Evolutionary conservation across 2,113 vertebrate genomes (phyloP), one percentile per base, ranked within the genome.

Genomic region (Ondatra zibethicus): DNA sequence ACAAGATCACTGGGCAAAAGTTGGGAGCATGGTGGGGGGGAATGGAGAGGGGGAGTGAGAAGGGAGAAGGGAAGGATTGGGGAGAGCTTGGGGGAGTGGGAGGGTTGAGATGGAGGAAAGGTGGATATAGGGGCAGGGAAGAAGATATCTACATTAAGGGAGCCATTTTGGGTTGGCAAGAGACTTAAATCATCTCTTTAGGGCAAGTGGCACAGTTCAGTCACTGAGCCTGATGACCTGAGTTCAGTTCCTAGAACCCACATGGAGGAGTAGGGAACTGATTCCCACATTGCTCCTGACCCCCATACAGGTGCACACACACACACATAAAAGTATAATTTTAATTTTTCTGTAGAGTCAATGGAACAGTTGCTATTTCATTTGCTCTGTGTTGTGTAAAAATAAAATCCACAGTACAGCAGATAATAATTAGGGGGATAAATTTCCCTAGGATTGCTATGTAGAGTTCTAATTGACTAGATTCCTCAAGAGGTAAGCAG

Each of bases 101-200:
- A 50, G 50, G 50, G 11, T 50, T 52, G 11, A 12, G 50, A 52
- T 10, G 50, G 13, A 12, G 50, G 50, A 52, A n/a, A n/a, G n/a
- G n/a, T n/a, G n/a, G n/a, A n/a, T n/a, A n/a, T n/a, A n/a, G n/a
- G n/a, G n/a, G n/a, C n/a, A n/a, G n/a, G n/a, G n/a, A n/a, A n/a
- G n/a, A n/a, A n/a, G n/a, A n/a, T n/a, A n/a, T n/a, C n/a, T n/a
- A n/a, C n/a, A n/a, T n/a, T n/a, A n/a, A n/a, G n/a, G n/a, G n/a
- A n/a, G n/a, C n/a, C n/a, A n/a, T n/a, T n/a, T n/a, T n/a, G n/a
- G n/a, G n/a, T n/a, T n/a, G n/a, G n/a, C n/a, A n/a, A n/a, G n/a
- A n/a, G n/a, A n/a, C n/a, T 95, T 72, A 97, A 97, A 82, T 87
- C 31, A 84, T 86, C 73, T 75, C 17, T n/a, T 45, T 61, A 73